These are phyloP conservation scores for Malurus splendens DNA, from an alignment of 2,797 vertebrate genomes.

Conservation along the genomic window DNA sequence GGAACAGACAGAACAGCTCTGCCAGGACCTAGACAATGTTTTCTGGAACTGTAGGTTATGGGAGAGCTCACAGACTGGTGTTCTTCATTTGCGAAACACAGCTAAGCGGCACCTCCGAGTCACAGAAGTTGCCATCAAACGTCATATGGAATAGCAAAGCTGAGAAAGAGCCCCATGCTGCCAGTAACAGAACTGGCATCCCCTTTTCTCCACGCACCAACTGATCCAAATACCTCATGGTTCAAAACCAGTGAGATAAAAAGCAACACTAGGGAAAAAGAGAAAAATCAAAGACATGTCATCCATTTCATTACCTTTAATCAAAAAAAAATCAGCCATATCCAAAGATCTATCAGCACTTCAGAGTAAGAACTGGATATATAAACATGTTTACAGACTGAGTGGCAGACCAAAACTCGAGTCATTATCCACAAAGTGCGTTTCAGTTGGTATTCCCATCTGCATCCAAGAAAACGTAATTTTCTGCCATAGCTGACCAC, in stretches of 20 bases:
- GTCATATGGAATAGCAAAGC: not conserved
- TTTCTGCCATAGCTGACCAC: not conserved
- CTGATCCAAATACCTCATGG: not conserved
- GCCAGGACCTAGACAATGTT: not conserved
- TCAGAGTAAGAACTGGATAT: not conserved
- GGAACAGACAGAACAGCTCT: not conserved
- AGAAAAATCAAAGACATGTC: not conserved
- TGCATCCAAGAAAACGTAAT: not conserved
- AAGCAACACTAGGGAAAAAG: not conserved
- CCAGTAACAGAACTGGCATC: not conserved
- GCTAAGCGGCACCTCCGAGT: not conserved
- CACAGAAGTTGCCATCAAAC: not conserved
- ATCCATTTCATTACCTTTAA: not conserved
- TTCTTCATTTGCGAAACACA: not conserved
- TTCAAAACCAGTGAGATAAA: not conserved
- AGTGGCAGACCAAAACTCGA: constrained; percentile 22
- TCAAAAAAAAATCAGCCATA: not conserved
- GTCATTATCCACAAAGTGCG: constrained; percentile 29
- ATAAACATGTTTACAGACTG: not conserved
- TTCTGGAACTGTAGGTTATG: not conserved
- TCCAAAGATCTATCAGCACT: not conserved
- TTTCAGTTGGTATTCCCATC: not conserved
- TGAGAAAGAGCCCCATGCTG: not conserved
- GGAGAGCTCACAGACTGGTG: not conserved
- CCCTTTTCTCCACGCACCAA: not conserved